phyloP scores from a whole-genome alignment of 1,140 invertebrate genomes.

The Drosophila hydei region DNA sequence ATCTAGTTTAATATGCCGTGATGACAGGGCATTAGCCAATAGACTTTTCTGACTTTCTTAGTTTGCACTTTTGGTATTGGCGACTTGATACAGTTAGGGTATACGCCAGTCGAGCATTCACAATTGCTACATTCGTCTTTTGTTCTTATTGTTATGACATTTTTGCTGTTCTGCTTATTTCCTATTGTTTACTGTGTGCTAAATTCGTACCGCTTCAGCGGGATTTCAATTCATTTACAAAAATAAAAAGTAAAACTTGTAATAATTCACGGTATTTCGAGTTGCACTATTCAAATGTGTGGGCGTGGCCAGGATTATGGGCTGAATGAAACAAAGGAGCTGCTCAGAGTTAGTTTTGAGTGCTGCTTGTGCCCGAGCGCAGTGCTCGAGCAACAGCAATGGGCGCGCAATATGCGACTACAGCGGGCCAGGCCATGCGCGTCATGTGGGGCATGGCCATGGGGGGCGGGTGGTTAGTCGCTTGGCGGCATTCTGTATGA shows the following conservation, averaged over 20 bases:
- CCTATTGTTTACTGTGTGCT: constrained; percentile 23
- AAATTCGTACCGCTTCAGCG: constrained; percentile 26
- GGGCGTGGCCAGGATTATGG: neutral
- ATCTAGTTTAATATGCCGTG: too few species aligned
- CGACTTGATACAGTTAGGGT: too few species aligned
- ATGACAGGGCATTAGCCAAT: too few species aligned
- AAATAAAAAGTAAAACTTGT: constrained; percentile 1
- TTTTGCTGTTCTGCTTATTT: constrained; percentile 11
- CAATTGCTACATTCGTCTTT: neutral
- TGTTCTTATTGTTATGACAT: constrained; percentile 43
- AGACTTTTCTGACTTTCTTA: too few species aligned
- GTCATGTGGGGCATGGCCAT: neutral
- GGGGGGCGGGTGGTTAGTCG: neutral
- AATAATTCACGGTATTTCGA: neutral
- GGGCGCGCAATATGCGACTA: constrained; percentile 42
- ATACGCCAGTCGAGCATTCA: neutral
- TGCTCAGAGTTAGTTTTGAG: neutral
- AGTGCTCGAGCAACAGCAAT: constrained; percentile 33
- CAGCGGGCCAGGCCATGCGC: neutral
- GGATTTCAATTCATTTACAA: constrained; percentile 28
- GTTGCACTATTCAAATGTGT: neutral
- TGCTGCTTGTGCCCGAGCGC: neutral
- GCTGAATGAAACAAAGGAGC: constrained; percentile 1
- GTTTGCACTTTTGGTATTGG: too few species aligned
- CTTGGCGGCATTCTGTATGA: constrained; percentile 59